Evolutionary conservation across 2,113 vertebrate species (phyloP), one percentile per base, ranked within the genome.

Genomic region (Phalacrocorax brasilianus): DNA sequence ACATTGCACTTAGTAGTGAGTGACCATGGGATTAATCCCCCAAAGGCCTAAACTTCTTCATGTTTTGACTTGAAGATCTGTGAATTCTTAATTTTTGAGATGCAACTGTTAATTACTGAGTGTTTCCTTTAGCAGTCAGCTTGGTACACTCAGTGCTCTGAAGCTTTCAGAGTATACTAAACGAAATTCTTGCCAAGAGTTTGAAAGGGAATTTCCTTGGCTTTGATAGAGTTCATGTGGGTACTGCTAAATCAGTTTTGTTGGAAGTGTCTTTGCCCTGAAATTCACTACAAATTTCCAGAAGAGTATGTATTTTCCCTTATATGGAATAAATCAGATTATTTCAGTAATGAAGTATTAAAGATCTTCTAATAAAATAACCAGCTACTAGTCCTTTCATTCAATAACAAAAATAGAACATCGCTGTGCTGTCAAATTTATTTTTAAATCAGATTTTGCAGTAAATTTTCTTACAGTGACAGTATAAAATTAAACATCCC

Each of bases 171-270:
- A 22, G 18, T 50, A 56, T 55, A 26, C 45, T 21, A 23, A 77
- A 84, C 32, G 13, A 85, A 87, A 68, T 71, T 79, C 67, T 85
- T 82, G 74, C 77, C 88, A 63, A 44, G 45, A 84, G 56, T 85
- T 80, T 91, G 78, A 83, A 94, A 90, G 63, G 71, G 30, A 71
- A 44, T 90, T 93, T 88, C 63, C 72, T 73, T 80, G 59, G 14
- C 45, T 80, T 79, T 73, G 59, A 24, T 58, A 38, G 80, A 93
- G 63, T 83, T 96, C 82, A 77, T 96, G 40, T 93, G 85, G 55
- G 71, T 91, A 90, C 73, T 83, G 85, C 91, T 96, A 66, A 85
- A 88, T 61, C 93, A 83, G 58, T 85, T 94, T 73, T 45, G 49
- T 68, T 88, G 77, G 67, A 93, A 91, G 44, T 91, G 66, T 73